Evolutionary conservation across 1,140 invertebrate species (phyloP).

Genomic region (Zophobas atratus): DNA sequence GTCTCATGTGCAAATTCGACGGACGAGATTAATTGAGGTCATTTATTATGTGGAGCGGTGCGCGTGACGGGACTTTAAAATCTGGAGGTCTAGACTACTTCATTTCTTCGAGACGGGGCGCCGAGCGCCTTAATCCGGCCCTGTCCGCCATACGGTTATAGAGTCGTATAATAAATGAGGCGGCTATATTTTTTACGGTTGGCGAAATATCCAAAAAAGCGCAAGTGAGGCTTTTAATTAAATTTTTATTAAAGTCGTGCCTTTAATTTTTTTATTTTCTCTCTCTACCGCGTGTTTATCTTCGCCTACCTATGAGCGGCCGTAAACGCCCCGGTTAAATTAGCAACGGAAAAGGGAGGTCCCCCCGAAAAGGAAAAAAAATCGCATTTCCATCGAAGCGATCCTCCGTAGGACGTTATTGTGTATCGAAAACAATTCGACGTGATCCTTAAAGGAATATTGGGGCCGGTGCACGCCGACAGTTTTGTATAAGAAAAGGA

Average conservation of each 20-base stretch:
- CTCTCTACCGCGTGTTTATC: background rate
- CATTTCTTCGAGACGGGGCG: background rate
- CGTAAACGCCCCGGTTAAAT: conserved; percentile 4
- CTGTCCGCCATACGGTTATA: conserved; percentile 29
- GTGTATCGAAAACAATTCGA: conserved; percentile 38
- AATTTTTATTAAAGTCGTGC: conserved; percentile 38
- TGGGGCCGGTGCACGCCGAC: conserved; percentile 14
- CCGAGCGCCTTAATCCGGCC: conserved; percentile 22
- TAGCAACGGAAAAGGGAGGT: conserved; percentile 13
- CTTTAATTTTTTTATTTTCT: conserved; percentile 12
- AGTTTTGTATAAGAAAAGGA: conserved; percentile 35
- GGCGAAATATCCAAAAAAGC: conserved; percentile 23
- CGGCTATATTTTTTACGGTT: conserved; percentile 35
- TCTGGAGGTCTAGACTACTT: conserved; percentile 13
- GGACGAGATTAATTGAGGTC: conserved; percentile 22
- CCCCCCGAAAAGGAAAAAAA: conserved; percentile 7
- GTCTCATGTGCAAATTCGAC: conserved; percentile 24
- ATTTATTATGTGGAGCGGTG: conserved; percentile 23
- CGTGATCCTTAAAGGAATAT: conserved; percentile 39
- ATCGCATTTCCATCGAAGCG: conserved; percentile 10
- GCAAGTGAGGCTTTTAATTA: conserved; percentile 36
- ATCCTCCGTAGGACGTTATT: background rate
- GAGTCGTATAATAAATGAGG: conserved; percentile 32
- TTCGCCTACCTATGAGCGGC: conserved; percentile 6
- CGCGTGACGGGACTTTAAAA: conserved; percentile 17